Evolutionary conservation across 2,797 vertebrate species (phyloP), one percentile per base, ranked within the genome.

Genomic region (Allobates femoralis): DNA sequence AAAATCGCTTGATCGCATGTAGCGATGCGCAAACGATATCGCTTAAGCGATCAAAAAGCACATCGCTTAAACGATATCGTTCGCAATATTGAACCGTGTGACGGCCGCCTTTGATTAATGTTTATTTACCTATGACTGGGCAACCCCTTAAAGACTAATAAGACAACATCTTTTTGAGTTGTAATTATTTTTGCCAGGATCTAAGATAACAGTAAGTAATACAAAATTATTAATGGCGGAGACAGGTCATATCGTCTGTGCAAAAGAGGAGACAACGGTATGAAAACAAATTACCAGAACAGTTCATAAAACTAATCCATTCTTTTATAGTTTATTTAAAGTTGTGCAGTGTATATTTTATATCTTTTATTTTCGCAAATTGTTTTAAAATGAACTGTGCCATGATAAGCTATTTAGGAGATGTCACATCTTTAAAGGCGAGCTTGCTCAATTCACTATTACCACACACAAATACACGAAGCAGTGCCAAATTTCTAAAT

Each of bases 301-400:
- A 90, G 92, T 92, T 93, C 93, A 91, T 81, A 91, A 90, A 91
- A 91, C 91, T 90, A 90, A 90, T 93, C 86, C 78, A 81, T 84
- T 84, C 86, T 81, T 81, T 85, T 73, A 88, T 84, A 90, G 90
- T 92, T 90, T 80, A 88, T 90, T 90, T 93, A 83, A 92, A 90
- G 92, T 92, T 91, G 90, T 90, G 90, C 91, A 78, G 89, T 88
- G 89, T 89, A 85, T 91, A 92, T 92, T 92, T 93, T 93, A 93
- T 94, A 92, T 91, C 77, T 91, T 89, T 89, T 92, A 89, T 90
- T 91, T 91, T 94, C 92, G 90, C 93, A 94, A 95, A 95, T 94
- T 93, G 92, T 89, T 95, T 94, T 94, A 92, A 93, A 94, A 95
- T 94, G 93, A 94, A 88, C 94, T 95, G 94, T 95, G 94, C 92